Conservation (phyloP, 1,140 invertebrate species). For the Drosophila cardini region DNA sequence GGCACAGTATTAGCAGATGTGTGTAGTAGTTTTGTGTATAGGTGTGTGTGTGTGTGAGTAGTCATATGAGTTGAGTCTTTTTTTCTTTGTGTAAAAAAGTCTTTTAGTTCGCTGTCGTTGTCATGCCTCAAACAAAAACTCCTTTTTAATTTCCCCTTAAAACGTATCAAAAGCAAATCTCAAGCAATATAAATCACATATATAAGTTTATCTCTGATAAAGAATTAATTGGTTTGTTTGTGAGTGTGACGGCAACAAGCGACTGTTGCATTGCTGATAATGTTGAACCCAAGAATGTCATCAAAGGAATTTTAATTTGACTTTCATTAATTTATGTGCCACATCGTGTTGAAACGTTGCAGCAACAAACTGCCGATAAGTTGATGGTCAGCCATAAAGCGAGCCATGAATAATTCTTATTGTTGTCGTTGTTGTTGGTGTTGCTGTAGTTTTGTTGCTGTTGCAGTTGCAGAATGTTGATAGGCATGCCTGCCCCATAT, state of each 20-base stretch:
- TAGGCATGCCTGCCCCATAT: constrained; percentile 43
- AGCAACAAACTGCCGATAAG: constrained; percentile 65
- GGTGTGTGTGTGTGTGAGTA: constrained; percentile 27
- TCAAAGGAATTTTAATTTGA: constrained; percentile 73
- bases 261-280: constrained; percentile 21
- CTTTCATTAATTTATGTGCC: constrained; percentile 75
- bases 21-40: constrained; percentile 19
- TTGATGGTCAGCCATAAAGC: constrained; percentile 79
- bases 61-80: constrained; percentile 14
- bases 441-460: constrained; percentile 15
- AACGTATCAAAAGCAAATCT: constrained; percentile 10
- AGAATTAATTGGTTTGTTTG: constrained; percentile 14
- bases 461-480: constrained; percentile 6
- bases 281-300: constrained; percentile 15
- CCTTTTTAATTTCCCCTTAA: not conserved
- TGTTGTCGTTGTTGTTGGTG: constrained; percentile 34
- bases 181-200: constrained; percentile 35
- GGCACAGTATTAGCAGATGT: constrained; percentile 26
- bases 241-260: constrained; percentile 4
- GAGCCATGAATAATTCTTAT: constrained; percentile 78
- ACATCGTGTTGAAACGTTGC: constrained; percentile 19
- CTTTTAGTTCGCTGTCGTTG: constrained; percentile 23
- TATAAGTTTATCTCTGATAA: constrained; percentile 22
- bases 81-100: constrained; percentile 26
- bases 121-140: constrained; percentile 3